Percentiles rank a stretch among this genome's conserved stretches.
Evolutionary conservation across 1,140 invertebrate species (phyloP).

Genomic region (Yoshiicerus persimilis): DNA sequence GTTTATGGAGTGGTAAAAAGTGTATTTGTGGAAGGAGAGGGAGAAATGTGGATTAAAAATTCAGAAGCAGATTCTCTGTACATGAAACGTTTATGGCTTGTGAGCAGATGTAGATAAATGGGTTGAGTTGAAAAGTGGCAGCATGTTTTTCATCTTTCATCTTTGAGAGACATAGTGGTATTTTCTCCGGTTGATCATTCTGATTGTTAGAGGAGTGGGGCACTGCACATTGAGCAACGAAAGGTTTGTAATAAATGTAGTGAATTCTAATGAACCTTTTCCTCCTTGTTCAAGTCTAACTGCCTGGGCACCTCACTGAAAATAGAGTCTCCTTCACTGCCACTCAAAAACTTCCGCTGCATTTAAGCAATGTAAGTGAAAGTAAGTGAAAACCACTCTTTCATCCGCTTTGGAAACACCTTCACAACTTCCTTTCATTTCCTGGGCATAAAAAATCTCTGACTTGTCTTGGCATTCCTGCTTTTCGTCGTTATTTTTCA

Average conservation of each 20-base stretch:
- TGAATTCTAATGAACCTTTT: background rate
- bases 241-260: background rate
- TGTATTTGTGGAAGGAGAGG: background rate
- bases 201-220: background rate
- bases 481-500: background rate
- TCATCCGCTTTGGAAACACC: background rate
- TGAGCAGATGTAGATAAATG: background rate
- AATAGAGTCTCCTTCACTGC: background rate
- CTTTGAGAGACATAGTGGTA: background rate
- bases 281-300: background rate
- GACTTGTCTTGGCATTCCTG: background rate
- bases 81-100: background rate
- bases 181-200: background rate
- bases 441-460: background rate
- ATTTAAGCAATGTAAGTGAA: background rate
- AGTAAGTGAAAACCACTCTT: background rate
- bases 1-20: background rate
- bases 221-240: background rate
- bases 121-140: background rate
- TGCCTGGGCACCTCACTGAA: background rate
- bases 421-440: slow-evolving; percentile 17
- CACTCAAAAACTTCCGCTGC: slow-evolving; percentile 8
- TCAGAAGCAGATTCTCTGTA: background rate
- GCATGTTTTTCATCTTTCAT: background rate
- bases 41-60: background rate